Evolutionary conservation across 2,113 vertebrate genomes (phyloP), one percentile per base, ranked within the genome.

Genomic region (Rhabdornis inornatus): DNA sequence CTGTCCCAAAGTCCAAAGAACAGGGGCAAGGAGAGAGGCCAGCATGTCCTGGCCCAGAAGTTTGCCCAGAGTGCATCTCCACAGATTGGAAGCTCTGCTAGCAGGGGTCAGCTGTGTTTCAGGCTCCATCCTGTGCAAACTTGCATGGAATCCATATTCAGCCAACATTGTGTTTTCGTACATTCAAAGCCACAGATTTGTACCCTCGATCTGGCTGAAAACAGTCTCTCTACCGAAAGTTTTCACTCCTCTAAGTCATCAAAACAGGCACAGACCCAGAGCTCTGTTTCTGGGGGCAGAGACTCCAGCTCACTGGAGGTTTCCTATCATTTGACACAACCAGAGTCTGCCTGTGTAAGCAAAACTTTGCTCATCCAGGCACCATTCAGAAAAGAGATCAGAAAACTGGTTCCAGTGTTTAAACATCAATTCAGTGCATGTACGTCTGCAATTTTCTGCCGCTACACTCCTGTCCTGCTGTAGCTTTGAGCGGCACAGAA

Each of bases 101-200:
- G 4, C 21, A 33, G 40, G 25, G 49, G 6, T 40, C 77, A 55
- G 31, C 24, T 24, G 21, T 13, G 17, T 44, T 81, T 52, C 39
- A 21, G 55, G 14, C 27, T 33, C 6, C 39, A 42, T 55, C 21
- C 47, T 22, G 27, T 57, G 33, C 9, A n/a, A 59, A 30, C 55
- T n/a, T 19, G 21, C 31, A 4, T 0, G 17, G 35, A 68, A 52
- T 22, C 37, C 0, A 0, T 2, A 16, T 9, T 13, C 81, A 28
- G 37, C 15, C 57, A 33, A 2, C 35, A 17, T 35, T 8, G 9
- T 15, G 3, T 24, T 57, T 49, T 3, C 33, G 28, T 13, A 3
- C 7, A 2, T 9, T 24, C 39, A 55, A 61, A 79, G 30, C 35
- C 30, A 9, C 25, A 8, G 6, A 24, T 18, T 13, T 13, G 22